phyloP scores from a whole-genome alignment of 64 coral and sea anemone species.

The Montipora foliosa region DNA sequence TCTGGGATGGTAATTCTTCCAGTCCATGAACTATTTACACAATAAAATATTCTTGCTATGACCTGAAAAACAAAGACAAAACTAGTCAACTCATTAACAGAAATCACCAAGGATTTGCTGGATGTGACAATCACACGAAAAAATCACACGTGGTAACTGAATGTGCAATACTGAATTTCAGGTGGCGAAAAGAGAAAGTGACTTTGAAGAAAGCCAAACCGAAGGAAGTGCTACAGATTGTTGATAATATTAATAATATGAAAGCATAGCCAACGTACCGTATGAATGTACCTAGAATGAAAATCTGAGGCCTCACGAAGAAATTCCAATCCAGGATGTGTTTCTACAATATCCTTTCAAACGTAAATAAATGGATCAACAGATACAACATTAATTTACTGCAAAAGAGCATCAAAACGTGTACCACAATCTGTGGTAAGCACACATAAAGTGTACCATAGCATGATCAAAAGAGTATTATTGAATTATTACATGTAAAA shows the following conservation, averaged over 20 bases:
- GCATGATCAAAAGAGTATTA: too few species aligned
- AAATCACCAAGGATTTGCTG: neutral
- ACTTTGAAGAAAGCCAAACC: too few species aligned
- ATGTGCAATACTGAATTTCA: too few species aligned
- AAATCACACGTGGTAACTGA: too few species aligned
- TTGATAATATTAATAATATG: too few species aligned
- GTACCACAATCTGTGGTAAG: too few species aligned
- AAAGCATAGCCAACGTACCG: conserved; percentile 68
- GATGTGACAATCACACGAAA: too few species aligned
- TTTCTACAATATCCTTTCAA: conserved; percentile 89
- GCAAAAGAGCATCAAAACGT: too few species aligned
- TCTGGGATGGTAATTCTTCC: conserved; percentile 94
- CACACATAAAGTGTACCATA: too few species aligned
- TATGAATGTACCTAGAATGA: conserved; percentile 99
- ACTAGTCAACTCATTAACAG: neutral
- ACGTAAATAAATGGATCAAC: neutral
- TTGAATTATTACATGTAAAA: too few species aligned
- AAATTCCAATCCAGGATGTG: conserved; percentile 90
- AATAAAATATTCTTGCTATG: conserved; percentile 99
- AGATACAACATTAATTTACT: neutral
- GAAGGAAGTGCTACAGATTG: too few species aligned
- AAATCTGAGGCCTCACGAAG: conserved; percentile 93
- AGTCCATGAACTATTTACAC: conserved; percentile 99
- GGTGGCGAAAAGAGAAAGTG: too few species aligned
- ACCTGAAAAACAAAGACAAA: conserved; percentile 67